Evolutionary conservation across 2,113 vertebrate species (phyloP), one percentile per base, ranked within the genome.

Genomic region (Cynopterus brachyotis): DNA sequence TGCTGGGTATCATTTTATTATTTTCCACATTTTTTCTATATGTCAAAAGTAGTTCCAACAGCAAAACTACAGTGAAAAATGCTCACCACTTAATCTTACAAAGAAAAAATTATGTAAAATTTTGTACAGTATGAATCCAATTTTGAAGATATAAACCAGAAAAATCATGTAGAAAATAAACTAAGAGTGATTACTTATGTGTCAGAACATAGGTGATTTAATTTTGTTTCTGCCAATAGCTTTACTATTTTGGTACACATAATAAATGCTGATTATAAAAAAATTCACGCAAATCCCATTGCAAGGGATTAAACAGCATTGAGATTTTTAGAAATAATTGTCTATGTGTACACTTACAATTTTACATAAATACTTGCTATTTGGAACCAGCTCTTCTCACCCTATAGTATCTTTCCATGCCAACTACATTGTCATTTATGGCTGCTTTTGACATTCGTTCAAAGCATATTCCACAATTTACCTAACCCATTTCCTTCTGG

Each of bases 351-450:
- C 40, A 62, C 42, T n/a, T 85, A 59, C 22, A 86, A 90, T 40
- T 86, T 86, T 82, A 94, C 12, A 62, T 35, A 80, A 78, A 92
- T 62, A 70, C 28, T 50, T 81, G 73, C 50, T 75, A 12, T 96
- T 50, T 86, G 47, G 47, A 97, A 94, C 50, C 26, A 10, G 62
- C 28, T 89, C 70, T 96, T 89, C 40, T 97, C 66, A 86, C 45
- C 50, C 57, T 81, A 47, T 37, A 85, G 35, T 85, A 93, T 60
- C 64, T 84, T 94, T 79, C 26, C 32, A 92, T 64, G 89, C 15
- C 35, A 92, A 85, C 30, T 70, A 96, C 16, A 75, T 22, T 9
- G 6, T 64, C 19, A 83, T 79, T 89, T 95, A 42, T 67, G 47
- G 82, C n/a, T 2, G 9, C 32, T 35, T 94, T 66, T 93, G 50